A percentile compares a stretch with the other conserved stretches of the same genome.
These are phyloP conservation scores for Drosophila kurseongensis DNA, from an alignment of 1,140 invertebrate species.

Conservation along the genomic window DNA sequence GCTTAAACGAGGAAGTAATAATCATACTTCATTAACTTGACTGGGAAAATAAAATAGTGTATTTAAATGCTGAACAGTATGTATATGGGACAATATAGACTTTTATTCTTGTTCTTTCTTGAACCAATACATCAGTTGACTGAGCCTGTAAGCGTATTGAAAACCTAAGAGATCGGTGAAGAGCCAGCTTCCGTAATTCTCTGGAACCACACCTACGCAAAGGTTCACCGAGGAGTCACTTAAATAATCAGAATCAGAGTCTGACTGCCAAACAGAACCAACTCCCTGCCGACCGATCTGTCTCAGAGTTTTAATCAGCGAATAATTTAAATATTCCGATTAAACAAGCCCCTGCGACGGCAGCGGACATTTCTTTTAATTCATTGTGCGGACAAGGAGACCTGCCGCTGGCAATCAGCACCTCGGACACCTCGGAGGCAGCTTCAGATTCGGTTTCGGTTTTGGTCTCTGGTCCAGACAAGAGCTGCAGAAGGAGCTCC, in stretches of 20 bases:
- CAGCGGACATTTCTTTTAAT: conserved; percentile 78
- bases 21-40: too few relatives aligned
- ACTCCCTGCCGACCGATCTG: conserved; percentile 37
- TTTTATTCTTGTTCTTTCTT: neutral
- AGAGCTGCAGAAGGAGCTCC: conserved; percentile 20
- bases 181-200: conserved; percentile 40
- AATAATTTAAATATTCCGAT: conserved; percentile 83
- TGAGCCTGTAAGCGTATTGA: neutral
- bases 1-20: neutral
- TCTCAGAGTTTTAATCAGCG: conserved; percentile 72
- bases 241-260: conserved; percentile 8
- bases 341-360: conserved; percentile 62
- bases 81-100: too few relatives aligned
- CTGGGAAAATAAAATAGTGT: too few relatives aligned
- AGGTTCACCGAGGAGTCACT: neutral
- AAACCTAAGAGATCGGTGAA: neutral
- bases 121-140: neutral
- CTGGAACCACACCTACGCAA: conserved; percentile 59
- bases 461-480: neutral
- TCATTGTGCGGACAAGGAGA: conserved; percentile 50
- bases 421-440: conserved; percentile 51
- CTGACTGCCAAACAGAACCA: neutral
- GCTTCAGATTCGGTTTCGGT: neutral
- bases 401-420: conserved; percentile 73
- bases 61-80: too few relatives aligned